Conservation (phyloP, 2,113 vertebrate genomes). For the Gobiocypris rarus region DNA sequence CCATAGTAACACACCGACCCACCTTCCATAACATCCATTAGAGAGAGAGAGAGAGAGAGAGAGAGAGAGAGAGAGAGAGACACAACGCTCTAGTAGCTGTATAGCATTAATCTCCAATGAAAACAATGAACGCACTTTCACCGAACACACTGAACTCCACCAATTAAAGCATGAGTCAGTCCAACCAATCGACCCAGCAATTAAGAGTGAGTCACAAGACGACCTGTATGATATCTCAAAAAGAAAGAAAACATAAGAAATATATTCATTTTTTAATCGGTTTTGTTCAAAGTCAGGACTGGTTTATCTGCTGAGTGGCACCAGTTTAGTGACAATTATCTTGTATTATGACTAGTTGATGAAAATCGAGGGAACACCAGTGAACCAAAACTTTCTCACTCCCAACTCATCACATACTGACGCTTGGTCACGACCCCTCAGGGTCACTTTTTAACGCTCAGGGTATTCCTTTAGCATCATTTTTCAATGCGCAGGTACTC, state of each 20-base stretch:
- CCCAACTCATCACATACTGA: too few species aligned
- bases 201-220: slow-evolving; percentile 15
- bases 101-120: background rate
- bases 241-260: slow-evolving; percentile 59
- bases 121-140: background rate
- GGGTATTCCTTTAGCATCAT: too few species aligned
- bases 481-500: too few species aligned
- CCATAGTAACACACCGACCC: slow-evolving; percentile 16
- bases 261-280: slow-evolving; percentile 56
- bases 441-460: too few species aligned
- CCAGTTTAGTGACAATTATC: slow-evolving; percentile 58
- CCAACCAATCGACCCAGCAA: background rate
- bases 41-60: background rate
- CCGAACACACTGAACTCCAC: slow-evolving; percentile 8
- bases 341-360: slow-evolving; percentile 69
- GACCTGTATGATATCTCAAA: slow-evolving; percentile 4
- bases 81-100: background rate
- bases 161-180: background rate
- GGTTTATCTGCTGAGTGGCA: slow-evolving; percentile 45
- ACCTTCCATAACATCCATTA: background rate
- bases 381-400: too few species aligned
- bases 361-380: too few species aligned
- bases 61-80: background rate
- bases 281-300: slow-evolving; percentile 3
- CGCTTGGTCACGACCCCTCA: too few species aligned